Conservation (phyloP, 2,888 invertebrate species). For the Spilosoma lubricipeda region DNA sequence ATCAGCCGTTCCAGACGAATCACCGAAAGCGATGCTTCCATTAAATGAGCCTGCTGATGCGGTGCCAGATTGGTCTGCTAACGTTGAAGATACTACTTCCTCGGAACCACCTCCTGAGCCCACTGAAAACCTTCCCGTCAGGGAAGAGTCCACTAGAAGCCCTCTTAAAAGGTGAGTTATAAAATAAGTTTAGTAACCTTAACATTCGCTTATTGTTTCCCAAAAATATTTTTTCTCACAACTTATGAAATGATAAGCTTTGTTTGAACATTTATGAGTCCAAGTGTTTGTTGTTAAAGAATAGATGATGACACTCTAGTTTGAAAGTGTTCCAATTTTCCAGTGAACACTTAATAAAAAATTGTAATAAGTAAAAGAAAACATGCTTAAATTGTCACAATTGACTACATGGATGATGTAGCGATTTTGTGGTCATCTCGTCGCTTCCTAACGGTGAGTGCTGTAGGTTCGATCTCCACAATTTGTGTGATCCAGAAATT, state of each 20-base stretch:
- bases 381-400: too few species aligned
- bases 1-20: constrained; percentile 60
- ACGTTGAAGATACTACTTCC: constrained; percentile 74
- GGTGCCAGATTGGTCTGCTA: constrained; percentile 74
- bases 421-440: too few species aligned
- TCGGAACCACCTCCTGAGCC: constrained; percentile 66
- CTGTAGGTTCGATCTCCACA: too few species aligned
- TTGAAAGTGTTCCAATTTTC: not conserved
- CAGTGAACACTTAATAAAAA: not conserved
- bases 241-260: not conserved
- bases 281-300: not conserved
- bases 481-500: too few species aligned
- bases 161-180: constrained; percentile 74
- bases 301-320: not conserved
- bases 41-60: constrained; percentile 60
- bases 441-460: too few species aligned
- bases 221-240: not conserved
- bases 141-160: constrained; percentile 73
- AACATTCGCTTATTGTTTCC: not conserved
- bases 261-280: not conserved
- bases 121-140: constrained; percentile 52
- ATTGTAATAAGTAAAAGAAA: not conserved
- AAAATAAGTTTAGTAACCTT: not conserved
- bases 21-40: constrained; percentile 54
- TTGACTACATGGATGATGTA: too few species aligned